Evolutionary conservation across 2,888 invertebrate species (phyloP).

Genomic region (Dicyrtomina minuta): DNA sequence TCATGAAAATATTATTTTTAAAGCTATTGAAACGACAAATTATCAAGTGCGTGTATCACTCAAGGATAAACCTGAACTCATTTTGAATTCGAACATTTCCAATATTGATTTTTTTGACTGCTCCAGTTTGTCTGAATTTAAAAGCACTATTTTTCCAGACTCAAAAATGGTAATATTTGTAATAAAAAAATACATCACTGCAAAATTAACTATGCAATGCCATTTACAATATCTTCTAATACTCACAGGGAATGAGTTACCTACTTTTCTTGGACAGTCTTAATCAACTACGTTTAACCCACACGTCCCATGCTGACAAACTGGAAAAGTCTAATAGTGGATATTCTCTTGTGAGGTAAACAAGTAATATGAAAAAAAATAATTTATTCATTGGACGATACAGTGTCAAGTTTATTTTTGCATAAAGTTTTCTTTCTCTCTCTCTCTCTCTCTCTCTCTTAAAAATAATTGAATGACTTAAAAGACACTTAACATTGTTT

Average conservation of each 20-base stretch:
- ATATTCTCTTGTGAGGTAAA: conserved; percentile 31
- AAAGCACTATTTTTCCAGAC: neutral
- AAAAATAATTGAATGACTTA: too few species aligned
- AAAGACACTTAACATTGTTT: too few species aligned
- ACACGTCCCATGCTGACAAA: conserved; percentile 14
- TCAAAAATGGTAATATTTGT: conserved; percentile 6
- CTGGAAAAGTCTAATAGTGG: conserved; percentile 35
- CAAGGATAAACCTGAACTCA: neutral
- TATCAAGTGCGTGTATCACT: conserved; percentile 9
- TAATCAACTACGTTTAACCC: conserved; percentile 10
- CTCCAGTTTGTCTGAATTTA: neutral
- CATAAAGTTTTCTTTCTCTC: too few species aligned
- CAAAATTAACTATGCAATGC: too few species aligned
- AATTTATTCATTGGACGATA: too few species aligned
- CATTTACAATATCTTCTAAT: neutral
- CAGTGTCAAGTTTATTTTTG: too few species aligned
- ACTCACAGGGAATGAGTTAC: conserved; percentile 13
- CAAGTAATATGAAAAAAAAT: too few species aligned
- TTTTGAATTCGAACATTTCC: too few species aligned
- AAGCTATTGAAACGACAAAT: neutral
- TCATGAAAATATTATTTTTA: neutral
- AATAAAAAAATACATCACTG: too few species aligned
- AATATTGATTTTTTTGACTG: too few species aligned
- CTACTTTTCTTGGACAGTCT: conserved; percentile 7
- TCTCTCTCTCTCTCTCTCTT: too few species aligned